These are phyloP conservation scores for Drosophila leontia DNA, from an alignment of 1,140 invertebrate species.

Conservation along the genomic window DNA sequence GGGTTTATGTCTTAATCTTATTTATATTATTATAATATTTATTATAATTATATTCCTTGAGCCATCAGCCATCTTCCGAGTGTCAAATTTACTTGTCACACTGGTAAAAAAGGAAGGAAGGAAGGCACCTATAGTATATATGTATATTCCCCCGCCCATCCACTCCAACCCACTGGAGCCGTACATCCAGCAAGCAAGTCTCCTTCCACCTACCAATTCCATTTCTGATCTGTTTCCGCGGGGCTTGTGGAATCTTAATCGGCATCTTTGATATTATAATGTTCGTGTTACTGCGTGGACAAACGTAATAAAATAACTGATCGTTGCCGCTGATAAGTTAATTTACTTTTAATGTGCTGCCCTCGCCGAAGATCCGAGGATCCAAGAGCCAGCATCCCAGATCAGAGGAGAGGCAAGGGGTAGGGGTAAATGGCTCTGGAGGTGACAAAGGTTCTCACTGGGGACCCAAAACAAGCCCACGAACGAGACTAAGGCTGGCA, in stretches of 20 bases:
- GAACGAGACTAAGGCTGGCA: neutral
- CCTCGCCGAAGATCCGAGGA: slow-evolving; percentile 34
- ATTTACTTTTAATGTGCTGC: slow-evolving; percentile 85
- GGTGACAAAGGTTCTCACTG: slow-evolving; percentile 73
- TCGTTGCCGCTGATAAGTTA: slow-evolving; percentile 85
- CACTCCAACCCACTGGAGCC: slow-evolving; percentile 7
- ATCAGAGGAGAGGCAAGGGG: slow-evolving; percentile 21
- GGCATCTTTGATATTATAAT: slow-evolving; percentile 85
- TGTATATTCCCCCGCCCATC: neutral
- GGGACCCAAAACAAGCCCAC: slow-evolving; percentile 27
- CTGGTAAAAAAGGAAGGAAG: neutral
- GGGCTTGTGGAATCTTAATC: slow-evolving; percentile 72
- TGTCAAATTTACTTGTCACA: slow-evolving; percentile 3
- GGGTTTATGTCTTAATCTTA: too few species aligned
- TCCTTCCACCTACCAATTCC: neutral
- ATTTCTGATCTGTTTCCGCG: slow-evolving; percentile 24
- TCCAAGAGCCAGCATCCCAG: neutral
- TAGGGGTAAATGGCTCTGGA: slow-evolving; percentile 75
- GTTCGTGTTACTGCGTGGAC: slow-evolving; percentile 84
- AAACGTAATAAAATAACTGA: slow-evolving; percentile 85
- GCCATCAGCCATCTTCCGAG: neutral
- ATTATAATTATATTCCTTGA: neutral
- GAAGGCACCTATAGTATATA: neutral
- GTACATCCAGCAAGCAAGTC: neutral
- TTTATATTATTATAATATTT: neutral